Evolutionary conservation across 2,797 vertebrate genomes (phyloP).

Genomic region (Eulemur coronatus): DNA sequence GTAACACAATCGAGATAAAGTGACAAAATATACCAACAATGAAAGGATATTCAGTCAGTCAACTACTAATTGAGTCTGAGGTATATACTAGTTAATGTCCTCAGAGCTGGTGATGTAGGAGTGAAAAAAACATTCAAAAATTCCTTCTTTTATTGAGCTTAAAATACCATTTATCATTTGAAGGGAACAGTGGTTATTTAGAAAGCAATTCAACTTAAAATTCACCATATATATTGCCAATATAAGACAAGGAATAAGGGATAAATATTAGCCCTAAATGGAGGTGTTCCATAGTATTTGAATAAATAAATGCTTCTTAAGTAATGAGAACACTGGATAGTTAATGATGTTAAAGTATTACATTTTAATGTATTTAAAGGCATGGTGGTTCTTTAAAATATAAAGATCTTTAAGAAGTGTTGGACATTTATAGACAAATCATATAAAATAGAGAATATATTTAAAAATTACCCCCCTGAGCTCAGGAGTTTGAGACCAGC

Average conservation of each 20-base stretch:
- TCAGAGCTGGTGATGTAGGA: background rate
- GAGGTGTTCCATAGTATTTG: background rate
- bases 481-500: too few relatives aligned
- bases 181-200: background rate
- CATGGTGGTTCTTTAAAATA: background rate
- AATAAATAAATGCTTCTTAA: background rate
- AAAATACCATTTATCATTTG: background rate
- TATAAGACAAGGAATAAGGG: background rate
- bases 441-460: background rate
- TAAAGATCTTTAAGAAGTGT: background rate
- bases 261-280: background rate
- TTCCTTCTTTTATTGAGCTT: background rate
- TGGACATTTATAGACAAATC: background rate
- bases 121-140: background rate
- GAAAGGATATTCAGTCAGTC: background rate
- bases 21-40: background rate
- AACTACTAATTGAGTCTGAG: background rate
- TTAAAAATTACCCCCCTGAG: background rate
- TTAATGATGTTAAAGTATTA: background rate
- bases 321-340: background rate
- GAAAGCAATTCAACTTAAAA: background rate
- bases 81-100: background rate
- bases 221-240: background rate
- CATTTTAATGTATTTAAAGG: background rate
- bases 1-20: background rate